phyloP scores from a whole-genome alignment of 2,888 invertebrate genomes.

The Cylloceria caligata region DNA sequence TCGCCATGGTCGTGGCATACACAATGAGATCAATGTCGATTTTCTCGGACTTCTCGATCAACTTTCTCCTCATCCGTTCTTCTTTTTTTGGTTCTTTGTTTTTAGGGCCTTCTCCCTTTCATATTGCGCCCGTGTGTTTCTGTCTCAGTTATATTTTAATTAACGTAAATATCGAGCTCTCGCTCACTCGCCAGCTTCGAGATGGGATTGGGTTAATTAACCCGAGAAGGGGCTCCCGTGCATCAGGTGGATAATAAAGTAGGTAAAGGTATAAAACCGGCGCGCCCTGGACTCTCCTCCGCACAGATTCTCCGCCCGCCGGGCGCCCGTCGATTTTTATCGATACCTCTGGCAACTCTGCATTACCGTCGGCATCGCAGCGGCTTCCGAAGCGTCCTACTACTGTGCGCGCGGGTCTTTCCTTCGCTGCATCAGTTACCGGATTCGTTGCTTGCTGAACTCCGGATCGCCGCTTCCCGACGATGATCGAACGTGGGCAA shows the following conservation, averaged over 20 bases:
- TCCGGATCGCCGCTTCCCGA: constrained; percentile 61
- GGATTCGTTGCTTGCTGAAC: constrained; percentile 23
- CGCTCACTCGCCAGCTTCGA: background rate
- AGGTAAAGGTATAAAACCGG: constrained; percentile 60
- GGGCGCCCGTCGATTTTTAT: constrained; percentile 69
- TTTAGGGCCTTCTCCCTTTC: background rate
- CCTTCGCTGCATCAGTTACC: background rate
- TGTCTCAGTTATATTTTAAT: constrained; percentile 57
- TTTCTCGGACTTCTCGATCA: constrained; percentile 45
- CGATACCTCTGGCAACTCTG: constrained; percentile 58
- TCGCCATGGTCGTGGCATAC: background rate
- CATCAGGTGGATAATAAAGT: constrained; percentile 69
- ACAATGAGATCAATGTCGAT: constrained; percentile 40
- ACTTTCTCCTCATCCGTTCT: constrained; percentile 51
- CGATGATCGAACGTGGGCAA: constrained; percentile 81
- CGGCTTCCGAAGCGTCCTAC: constrained; percentile 17
- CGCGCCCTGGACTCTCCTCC: constrained; percentile 56
- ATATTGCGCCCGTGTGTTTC: constrained; percentile 31
- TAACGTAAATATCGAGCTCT: constrained; percentile 29
- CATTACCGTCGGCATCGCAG: constrained; percentile 41
- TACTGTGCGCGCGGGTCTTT: constrained; percentile 6
- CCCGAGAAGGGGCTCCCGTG: constrained; percentile 62
- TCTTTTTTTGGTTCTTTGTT: too few species aligned
- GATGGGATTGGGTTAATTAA: constrained; percentile 66
- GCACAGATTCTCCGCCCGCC: constrained; percentile 50